Percentiles rank a stretch among this genome's conserved stretches.
phyloP scores from a whole-genome alignment of 2,113 vertebrate species.

The Sinocyclocheilus maitianheensis region DNA sequence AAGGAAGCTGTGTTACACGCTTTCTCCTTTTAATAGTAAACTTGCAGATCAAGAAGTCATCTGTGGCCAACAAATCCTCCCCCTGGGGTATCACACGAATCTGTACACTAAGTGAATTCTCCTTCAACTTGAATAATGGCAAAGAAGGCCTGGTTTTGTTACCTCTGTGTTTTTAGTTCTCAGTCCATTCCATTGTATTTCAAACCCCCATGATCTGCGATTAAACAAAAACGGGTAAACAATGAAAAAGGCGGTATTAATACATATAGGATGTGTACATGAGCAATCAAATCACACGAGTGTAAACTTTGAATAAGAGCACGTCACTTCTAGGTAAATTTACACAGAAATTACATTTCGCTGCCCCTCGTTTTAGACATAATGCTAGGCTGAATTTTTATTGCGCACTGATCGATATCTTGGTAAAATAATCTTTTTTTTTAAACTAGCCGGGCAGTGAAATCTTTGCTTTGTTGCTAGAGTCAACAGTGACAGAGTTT shows the following conservation, averaged over 20 bases:
- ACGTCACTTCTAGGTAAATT: constrained; percentile 92
- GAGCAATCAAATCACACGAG: constrained; percentile 88
- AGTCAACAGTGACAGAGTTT: constrained; percentile 96
- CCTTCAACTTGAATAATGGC: neutral
- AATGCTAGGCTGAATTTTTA: constrained; percentile 95
- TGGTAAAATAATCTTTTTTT: constrained; percentile 93
- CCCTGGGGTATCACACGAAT: neutral
- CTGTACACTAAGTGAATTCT: neutral
- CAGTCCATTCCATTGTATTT: constrained; percentile 66
- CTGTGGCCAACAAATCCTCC: constrained; percentile 11
- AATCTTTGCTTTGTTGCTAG: constrained; percentile 99
- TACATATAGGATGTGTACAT: constrained; percentile 78
- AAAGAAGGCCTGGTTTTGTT: constrained; percentile 1
- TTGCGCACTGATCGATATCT: constrained; percentile 98
- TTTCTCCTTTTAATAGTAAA: neutral
- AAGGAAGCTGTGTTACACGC: neutral
- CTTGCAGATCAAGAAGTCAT: constrained; percentile 4
- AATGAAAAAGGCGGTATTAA: constrained; percentile 78
- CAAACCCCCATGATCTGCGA: constrained; percentile 87
- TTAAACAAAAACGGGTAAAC: constrained; percentile 94
- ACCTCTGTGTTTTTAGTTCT: constrained; percentile 27
- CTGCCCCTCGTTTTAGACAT: constrained; percentile 85
- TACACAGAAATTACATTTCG: constrained; percentile 93
- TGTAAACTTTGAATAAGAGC: constrained; percentile 86
- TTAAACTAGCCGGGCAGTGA: constrained; percentile 95